Percentiles rank a stretch among this genome's conserved stretches.
Evolutionary conservation across 2,113 vertebrate species (phyloP).

Genomic region (Hystrix cristata): DNA sequence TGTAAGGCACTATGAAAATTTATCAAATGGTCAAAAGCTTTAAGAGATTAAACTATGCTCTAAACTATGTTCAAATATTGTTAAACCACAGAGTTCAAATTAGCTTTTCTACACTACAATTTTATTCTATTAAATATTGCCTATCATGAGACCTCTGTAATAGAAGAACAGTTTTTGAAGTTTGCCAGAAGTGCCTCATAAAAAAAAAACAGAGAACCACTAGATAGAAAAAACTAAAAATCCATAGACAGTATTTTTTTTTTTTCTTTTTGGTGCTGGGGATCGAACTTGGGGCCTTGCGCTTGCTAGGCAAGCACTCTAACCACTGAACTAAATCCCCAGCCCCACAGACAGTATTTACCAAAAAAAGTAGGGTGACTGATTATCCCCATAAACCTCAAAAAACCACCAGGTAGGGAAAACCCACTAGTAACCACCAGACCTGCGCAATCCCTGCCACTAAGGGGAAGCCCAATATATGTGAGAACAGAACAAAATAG

Average conservation of each 20-base stretch:
- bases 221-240: neutral
- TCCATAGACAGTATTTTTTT: neutral
- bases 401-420: neutral
- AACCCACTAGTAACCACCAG: neutral
- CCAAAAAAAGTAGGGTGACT: neutral
- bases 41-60: conserved; percentile 44
- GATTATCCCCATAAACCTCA: neutral
- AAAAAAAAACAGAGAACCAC: neutral
- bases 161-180: neutral
- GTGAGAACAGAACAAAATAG: neutral
- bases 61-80: neutral
- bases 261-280: no score
- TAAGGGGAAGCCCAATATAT: neutral
- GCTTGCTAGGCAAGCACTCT: no score
- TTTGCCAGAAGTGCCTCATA: neutral
- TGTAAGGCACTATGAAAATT: conserved; percentile 24
- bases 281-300: no score
- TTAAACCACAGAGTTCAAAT: conserved; percentile 6
- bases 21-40: conserved; percentile 15
- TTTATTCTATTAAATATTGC: conserved; percentile 21
- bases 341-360: neutral
- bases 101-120: neutral
- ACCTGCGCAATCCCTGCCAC: neutral
- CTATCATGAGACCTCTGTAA: conserved; percentile 27
- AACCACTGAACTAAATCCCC: no score